Evolutionary conservation across 37 sponge, comb jelly and placozoan genomes (phyloP).

Genomic region (Aplysina aerophoba): DNA sequence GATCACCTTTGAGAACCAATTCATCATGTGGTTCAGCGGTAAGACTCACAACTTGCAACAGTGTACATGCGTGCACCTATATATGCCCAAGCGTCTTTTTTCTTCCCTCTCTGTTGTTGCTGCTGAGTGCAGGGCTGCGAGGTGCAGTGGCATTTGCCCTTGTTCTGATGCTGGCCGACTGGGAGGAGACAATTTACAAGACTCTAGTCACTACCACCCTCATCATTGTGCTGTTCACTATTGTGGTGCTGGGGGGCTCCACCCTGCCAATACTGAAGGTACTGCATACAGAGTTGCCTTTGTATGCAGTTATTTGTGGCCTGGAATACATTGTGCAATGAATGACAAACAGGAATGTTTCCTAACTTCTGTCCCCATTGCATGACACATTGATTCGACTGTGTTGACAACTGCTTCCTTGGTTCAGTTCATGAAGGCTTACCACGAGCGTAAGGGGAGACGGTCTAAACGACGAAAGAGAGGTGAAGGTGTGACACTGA

Average conservation of each 20-base stretch:
- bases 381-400: not conserved
- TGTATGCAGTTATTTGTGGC: not conserved
- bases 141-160: conserved; percentile 97
- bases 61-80: conserved; percentile 1
- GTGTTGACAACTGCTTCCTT: not conserved
- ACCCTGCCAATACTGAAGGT: conserved; percentile 88
- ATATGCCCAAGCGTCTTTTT: not conserved
- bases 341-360: not conserved
- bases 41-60: conserved; percentile 15
- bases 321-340: not conserved
- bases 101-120: not conserved
- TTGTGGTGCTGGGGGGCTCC: conserved; percentile 82
- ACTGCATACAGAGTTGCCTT: not conserved
- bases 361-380: not conserved
- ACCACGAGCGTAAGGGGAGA: not conserved
- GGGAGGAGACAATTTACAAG: conserved; percentile 50
- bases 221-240: conserved; percentile 92
- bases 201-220: conserved; percentile 86
- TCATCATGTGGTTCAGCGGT: conserved; percentile 97
- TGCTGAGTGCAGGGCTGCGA: conserved; percentile 73
- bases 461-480: conserved; percentile 25
- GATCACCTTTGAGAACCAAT: conserved; percentile 83
- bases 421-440: conserved; percentile 57
- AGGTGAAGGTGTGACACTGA: conserved; percentile 61
- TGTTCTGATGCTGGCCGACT: conserved; percentile 60